Evolutionary conservation across 2,113 vertebrate genomes (phyloP), one percentile per base, ranked within the genome.

Genomic region (Beaufortia kweichowensis): DNA sequence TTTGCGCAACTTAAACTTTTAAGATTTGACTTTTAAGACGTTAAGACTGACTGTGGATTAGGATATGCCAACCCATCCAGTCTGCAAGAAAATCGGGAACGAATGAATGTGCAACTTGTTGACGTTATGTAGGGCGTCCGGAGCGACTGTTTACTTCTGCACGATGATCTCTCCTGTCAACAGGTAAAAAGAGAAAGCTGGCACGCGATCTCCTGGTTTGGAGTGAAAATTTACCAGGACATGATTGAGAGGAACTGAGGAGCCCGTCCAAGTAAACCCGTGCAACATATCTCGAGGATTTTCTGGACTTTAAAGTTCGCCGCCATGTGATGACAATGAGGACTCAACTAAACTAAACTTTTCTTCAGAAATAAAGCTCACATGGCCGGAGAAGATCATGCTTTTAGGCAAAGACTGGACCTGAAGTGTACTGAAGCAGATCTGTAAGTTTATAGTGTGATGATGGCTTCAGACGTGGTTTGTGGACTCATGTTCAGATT

Each of bases 401-500:
- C 78, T 75, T 75, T 64, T 70, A 75, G 33, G 77, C 76, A 80
- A 82, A 82, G 80, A 87, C 75, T 70, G 86, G 88, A 84, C 88
- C 75, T 91, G 86, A 78, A 79, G 73, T 63, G 12, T 50, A 26
- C 46, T 78, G 62, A 66, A 43, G 78, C 77, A 64, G 57, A 77
- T 59, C 28, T 31, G 41, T n/a, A 29, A 24, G 46, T 28, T 46
- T 56, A 33, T 17, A 60, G 55, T 72, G 48, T 24, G 53, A 78
- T 83, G 67, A 95, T 95, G 94, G 94, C 94, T 84, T 95, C 92
- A 14, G 93, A 95, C 83, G 92, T 94, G 85, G 88, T 95, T 82
- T 95, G 94, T 78, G 94, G 94, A 75, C 91, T 95, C 53, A 85
- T 94, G 86, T 95, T 95, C 91, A 92, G 94, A 79, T 86, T 95